phyloP scores from a whole-genome alignment of 2,888 invertebrate species.

The Ecdyonurus torrentis region DNA sequence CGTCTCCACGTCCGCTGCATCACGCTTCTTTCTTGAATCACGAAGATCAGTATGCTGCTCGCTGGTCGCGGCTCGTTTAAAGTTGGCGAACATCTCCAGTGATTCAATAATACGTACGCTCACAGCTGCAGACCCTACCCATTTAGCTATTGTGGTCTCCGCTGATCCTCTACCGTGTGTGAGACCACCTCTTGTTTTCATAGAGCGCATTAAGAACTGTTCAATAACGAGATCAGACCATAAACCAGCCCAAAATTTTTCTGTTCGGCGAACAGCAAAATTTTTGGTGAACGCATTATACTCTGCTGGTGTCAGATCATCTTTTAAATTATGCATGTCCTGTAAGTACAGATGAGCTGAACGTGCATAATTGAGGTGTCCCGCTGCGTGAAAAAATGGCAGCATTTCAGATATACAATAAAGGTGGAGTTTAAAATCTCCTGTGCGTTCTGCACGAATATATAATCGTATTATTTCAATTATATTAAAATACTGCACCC shows the following conservation, averaged over 20 bases:
- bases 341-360: slow-evolving; percentile 14
- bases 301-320: slow-evolving; percentile 4
- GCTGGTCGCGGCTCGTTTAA: background rate
- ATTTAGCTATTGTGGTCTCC: background rate
- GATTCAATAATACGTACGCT: background rate
- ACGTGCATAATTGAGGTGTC: slow-evolving; percentile 14
- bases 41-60: slow-evolving; percentile 1
- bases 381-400: slow-evolving; percentile 12
- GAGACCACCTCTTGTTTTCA: slow-evolving; percentile 2
- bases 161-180: background rate
- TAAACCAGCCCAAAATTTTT: slow-evolving; percentile 4
- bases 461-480: slow-evolving; percentile 8
- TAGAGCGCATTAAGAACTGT: slow-evolving; percentile 6
- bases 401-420: slow-evolving; percentile 10
- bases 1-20: slow-evolving; percentile 1
- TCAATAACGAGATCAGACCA: slow-evolving; percentile 8
- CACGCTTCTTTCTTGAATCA: background rate
- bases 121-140: background rate
- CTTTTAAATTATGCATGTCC: slow-evolving; percentile 11
- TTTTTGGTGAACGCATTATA: slow-evolving; percentile 2
- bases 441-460: slow-evolving; percentile 8
- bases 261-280: slow-evolving; percentile 5
- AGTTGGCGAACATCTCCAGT: background rate
- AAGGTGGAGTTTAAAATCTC: slow-evolving; percentile 11
- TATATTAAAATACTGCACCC: slow-evolving; percentile 11